Percentiles rank a stretch among this genome's conserved stretches.
These are phyloP conservation scores for Rousettus leschenaultii DNA, from an alignment of 2,113 vertebrate species.

Conservation along the genomic window DNA sequence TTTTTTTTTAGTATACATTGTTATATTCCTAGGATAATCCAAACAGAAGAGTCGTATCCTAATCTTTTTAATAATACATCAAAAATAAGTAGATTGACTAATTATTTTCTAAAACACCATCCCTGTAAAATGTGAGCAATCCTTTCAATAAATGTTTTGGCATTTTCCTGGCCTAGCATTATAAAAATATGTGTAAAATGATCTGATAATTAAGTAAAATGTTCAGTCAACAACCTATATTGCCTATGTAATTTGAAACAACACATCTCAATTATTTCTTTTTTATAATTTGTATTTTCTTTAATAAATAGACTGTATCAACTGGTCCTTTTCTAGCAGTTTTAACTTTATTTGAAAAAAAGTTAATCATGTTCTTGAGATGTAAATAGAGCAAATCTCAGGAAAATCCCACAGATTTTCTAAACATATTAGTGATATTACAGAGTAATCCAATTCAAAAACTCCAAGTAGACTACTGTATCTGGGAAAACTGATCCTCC, in stretches of 20 bases:
- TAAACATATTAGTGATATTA: background rate
- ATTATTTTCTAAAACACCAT: background rate
- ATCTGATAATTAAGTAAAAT: slow-evolving; percentile 3
- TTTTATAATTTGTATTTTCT: background rate
- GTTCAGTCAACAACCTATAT: background rate
- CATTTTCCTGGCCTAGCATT: background rate
- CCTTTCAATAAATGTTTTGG: background rate
- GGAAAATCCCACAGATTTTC: background rate
- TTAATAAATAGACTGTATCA: background rate
- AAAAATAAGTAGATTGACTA: background rate
- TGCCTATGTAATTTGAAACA: background rate
- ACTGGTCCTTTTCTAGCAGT: background rate
- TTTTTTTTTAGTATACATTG: background rate
- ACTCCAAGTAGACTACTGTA: background rate
- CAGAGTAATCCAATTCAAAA: background rate
- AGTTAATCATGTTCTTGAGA: background rate
- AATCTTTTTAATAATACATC: background rate
- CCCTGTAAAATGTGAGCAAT: background rate
- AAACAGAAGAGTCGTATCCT: background rate
- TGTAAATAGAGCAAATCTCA: background rate
- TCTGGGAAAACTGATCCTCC: background rate
- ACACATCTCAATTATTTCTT: background rate
- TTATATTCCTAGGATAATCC: background rate
- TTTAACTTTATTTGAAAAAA: background rate
- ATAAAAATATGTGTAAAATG: background rate